Base-by-base conservation (phyloP, 2,797 vertebrate genomes). In the Picus viridis region DNA sequence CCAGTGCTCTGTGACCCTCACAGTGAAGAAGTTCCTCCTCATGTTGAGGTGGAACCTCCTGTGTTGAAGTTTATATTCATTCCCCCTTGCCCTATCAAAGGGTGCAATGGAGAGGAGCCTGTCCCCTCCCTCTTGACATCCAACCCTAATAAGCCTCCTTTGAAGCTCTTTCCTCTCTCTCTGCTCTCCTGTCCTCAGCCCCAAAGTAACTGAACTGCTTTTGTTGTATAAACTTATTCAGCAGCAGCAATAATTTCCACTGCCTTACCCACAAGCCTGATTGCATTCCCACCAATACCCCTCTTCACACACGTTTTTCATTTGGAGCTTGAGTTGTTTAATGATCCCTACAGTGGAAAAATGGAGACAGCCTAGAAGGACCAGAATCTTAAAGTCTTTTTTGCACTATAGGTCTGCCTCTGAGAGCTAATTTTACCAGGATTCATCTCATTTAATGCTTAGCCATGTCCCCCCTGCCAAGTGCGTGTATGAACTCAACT, bases 391-490 rank as follows among this genome's bases (percentile, higher is more conserved):
- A 39, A 90, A 84, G 47, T 59, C 12, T 2, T 75, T 85, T 27
- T 41, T 87, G 53, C 6, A 2, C 51, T 68, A 7, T 19, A 74
- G 32, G 27, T 65, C 59, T 75, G 8, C 49, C 34, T 81, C 43
- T 69, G 43, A 57, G 75, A 62, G 24, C 72, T 75, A 70, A 75
- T 69, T n/a, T 85, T 53, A 74, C 72, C 22, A 89, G 69, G 30
- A 89, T 72, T 43, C 49, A 89, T 93, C 89, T 94, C 39, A 57
- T 69, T 91, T 90, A 92, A 49, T 65, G 56, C 32, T 32, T 73
- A 91, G 67, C 41, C 78, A 63, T 63, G 75, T 36, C 29, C 32
- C 69, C 89, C 69, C 76, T 90, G 62, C 34, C 76, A 90, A 81
- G 70, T 79, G 78, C 29, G 47, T 58, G 75, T 65, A 68, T 24